A percentile compares a stretch with the other conserved stretches of the same genome.
These are phyloP conservation scores for Oncorhynchus keta DNA, from an alignment of 2,113 vertebrate genomes.

Conservation along the genomic window DNA sequence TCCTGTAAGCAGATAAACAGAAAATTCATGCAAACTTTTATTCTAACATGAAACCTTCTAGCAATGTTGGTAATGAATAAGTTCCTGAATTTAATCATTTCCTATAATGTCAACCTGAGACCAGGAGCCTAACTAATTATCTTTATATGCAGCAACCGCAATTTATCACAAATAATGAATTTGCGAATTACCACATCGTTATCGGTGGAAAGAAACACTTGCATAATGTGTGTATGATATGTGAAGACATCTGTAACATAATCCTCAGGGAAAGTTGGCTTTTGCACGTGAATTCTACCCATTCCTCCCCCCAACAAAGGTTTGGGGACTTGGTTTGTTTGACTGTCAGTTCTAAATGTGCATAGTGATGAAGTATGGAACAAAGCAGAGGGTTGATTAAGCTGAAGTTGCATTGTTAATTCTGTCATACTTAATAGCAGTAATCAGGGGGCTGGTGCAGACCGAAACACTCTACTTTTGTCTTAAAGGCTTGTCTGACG, in stretches of 20 bases:
- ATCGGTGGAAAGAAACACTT: background rate
- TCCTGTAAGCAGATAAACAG: no score
- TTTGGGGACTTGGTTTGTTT: background rate
- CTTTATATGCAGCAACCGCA: conserved; percentile 11
- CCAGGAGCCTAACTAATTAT: conserved; percentile 9
- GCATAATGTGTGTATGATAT: conserved; percentile 10
- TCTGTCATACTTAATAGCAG: conserved; percentile 28
- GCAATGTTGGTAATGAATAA: background rate
- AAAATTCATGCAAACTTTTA: no score
- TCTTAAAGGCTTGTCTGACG: conserved; percentile 2
- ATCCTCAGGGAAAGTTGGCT: background rate
- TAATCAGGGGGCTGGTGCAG: conserved; percentile 29
- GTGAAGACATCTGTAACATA: background rate
- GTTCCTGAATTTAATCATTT: background rate
- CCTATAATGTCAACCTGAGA: background rate
- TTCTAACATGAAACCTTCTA: no score
- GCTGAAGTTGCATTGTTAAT: conserved; percentile 26
- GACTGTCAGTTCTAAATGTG: background rate
- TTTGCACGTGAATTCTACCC: background rate
- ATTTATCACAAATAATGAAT: conserved; percentile 1
- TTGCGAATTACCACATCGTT: background rate
- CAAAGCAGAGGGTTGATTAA: conserved; percentile 8
- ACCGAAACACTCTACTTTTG: background rate
- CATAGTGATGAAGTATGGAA: background rate
- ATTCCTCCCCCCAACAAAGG: background rate